Percentiles rank a stretch among this genome's conserved stretches.
phyloP scores from a whole-genome alignment of 2,888 invertebrate species.

The Eumerus sabulonum region DNA sequence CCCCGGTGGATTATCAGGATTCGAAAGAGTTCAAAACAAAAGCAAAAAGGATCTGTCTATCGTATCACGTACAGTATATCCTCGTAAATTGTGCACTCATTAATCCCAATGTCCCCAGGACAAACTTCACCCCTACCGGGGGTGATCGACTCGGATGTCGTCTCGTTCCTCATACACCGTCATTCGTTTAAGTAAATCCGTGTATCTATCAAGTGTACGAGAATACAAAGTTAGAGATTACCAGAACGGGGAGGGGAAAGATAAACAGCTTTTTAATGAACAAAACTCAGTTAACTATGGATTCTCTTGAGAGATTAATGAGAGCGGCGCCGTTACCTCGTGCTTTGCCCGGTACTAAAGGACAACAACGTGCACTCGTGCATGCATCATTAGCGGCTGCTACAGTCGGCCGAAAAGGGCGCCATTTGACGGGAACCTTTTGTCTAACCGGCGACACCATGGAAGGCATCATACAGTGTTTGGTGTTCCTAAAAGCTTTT shows the following conservation, averaged over 20 bases:
- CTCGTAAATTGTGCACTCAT: constrained; percentile 7
- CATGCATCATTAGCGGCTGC: constrained; percentile 87
- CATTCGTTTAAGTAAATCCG: constrained; percentile 42
- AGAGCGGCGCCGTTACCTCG: constrained; percentile 85
- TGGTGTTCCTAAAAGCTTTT: constrained; percentile 94
- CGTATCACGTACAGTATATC: background rate
- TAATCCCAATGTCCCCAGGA: constrained; percentile 45
- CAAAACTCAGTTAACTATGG: constrained; percentile 80
- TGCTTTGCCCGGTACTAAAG: constrained; percentile 81
- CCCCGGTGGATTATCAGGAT: constrained; percentile 15
- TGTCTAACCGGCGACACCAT: constrained; percentile 94
- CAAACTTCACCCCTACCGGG: constrained; percentile 40
- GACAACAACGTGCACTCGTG: constrained; percentile 84
- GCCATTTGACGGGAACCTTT: constrained; percentile 92
- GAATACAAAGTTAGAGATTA: too few relatives aligned
- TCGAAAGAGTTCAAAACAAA: constrained; percentile 5
- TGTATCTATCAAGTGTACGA: background rate
- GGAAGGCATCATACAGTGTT: constrained; percentile 95
- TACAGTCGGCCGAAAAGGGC: constrained; percentile 86
- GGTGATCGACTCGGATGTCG: constrained; percentile 69
- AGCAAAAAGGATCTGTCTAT: constrained; percentile 1
- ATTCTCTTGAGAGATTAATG: constrained; percentile 90
- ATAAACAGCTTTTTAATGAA: constrained; percentile 28
- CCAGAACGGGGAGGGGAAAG: background rate
- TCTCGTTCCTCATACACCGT: constrained; percentile 54